These are phyloP conservation scores for Darevskia mixta DNA, from an alignment of 2,797 vertebrate species.

Conservation along the genomic window DNA sequence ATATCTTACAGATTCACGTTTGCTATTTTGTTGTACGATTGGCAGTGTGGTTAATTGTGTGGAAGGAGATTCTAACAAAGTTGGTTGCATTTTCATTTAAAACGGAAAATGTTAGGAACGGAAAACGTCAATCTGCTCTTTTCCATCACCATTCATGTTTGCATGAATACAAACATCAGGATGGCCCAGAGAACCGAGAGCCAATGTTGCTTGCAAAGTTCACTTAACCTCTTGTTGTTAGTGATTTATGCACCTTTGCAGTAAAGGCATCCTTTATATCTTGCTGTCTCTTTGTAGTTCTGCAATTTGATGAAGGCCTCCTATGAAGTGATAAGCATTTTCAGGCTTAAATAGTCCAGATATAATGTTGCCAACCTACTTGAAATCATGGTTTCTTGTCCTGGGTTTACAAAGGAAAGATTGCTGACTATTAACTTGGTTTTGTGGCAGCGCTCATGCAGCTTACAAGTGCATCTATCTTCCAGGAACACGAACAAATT, in stretches of 20 bases:
- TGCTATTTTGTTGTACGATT: neutral
- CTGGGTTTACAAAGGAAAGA: neutral
- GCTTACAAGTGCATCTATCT: neutral
- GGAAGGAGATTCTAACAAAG: slow-evolving; percentile 7
- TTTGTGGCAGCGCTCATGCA: neutral
- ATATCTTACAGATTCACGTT: neutral
- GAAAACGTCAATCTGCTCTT: accelerated
- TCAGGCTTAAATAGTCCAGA: neutral
- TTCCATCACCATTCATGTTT: neutral
- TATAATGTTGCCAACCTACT: neutral
- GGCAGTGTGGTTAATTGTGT: neutral
- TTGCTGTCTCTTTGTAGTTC: neutral
- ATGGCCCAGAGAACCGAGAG: neutral
- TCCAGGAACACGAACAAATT: neutral
- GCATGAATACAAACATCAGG: neutral
- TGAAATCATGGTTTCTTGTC: neutral
- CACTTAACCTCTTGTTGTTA: neutral
- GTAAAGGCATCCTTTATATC: neutral
- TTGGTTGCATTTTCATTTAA: neutral
- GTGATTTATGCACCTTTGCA: neutral
- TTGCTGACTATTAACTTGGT: neutral
- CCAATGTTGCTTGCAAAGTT: neutral
- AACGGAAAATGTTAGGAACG: neutral
- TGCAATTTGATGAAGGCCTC: neutral
- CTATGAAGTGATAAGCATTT: neutral